Evolutionary conservation across 2,888 invertebrate genomes (phyloP).

Genomic region (Hypselothyrea guttata): DNA sequence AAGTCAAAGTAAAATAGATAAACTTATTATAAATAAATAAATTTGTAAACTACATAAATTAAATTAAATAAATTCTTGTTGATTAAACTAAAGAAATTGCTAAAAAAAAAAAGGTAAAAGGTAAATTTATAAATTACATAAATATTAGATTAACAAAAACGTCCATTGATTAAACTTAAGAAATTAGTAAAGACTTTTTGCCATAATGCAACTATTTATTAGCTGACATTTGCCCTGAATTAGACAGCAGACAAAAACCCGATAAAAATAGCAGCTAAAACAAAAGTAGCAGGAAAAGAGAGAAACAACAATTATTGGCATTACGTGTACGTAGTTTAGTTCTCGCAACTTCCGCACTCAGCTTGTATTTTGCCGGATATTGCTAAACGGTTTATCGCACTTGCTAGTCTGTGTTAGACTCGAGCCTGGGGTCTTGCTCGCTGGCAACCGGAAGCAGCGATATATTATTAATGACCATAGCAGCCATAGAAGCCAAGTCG

Average conservation of each 20-base stretch:
- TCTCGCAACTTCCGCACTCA: background rate
- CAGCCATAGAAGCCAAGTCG: constrained; percentile 21
- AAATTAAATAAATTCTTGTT: no score
- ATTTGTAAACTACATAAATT: no score
- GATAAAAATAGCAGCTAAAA: constrained; percentile 5
- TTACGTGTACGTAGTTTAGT: constrained; percentile 33
- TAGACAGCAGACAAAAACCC: constrained; percentile 1
- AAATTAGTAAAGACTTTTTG: no score
- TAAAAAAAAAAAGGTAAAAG: no score
- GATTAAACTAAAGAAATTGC: no score
- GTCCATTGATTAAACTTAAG: no score
- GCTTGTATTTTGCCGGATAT: constrained; percentile 49
- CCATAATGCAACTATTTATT: no score
- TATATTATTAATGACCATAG: constrained; percentile 68
- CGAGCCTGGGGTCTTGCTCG: constrained; percentile 6
- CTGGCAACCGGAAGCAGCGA: constrained; percentile 46
- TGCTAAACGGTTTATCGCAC: constrained; percentile 77
- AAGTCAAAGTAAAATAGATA: no score
- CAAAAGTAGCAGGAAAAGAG: background rate
- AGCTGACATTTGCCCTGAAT: background rate
- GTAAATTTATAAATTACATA: no score
- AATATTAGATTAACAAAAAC: no score
- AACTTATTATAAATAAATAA: no score
- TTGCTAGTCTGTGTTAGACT: constrained; percentile 51
- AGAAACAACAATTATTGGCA: constrained; percentile 29